These are phyloP conservation scores for Anthopleura xanthogrammica DNA, from an alignment of 92 coral and sea anemone species.

Conservation along the genomic window DNA sequence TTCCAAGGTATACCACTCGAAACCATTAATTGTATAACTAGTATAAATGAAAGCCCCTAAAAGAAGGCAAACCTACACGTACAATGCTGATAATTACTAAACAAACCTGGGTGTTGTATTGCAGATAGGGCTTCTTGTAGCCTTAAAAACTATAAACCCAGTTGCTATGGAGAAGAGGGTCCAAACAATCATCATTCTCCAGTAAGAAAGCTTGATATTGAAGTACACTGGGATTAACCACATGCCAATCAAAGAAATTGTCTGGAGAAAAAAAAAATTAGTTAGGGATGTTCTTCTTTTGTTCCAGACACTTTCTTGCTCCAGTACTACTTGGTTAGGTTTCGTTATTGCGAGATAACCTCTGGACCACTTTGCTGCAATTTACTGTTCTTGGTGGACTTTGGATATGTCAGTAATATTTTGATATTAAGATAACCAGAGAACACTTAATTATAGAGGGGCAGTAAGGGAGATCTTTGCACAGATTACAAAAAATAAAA, in stretches of 20 bases:
- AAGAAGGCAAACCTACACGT: neutral
- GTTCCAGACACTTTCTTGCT: neutral
- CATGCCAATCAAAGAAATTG: slow-evolving; percentile 91
- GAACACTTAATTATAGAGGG: too few species aligned
- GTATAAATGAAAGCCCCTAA: too few species aligned
- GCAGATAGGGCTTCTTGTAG: slow-evolving; percentile 85
- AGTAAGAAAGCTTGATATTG: slow-evolving; percentile 77
- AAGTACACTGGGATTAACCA: slow-evolving; percentile 97
- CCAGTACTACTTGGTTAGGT: too few species aligned
- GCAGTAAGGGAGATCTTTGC: too few species aligned
- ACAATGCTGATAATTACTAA: neutral
- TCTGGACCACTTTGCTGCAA: too few species aligned
- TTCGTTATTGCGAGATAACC: too few species aligned
- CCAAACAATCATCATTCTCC: slow-evolving; percentile 94
- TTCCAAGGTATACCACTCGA: too few species aligned
- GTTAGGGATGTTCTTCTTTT: neutral
- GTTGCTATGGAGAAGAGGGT: slow-evolving; percentile 75
- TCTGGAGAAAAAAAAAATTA: slow-evolving; percentile 48
- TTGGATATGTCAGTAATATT: too few species aligned
- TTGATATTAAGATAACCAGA: too few species aligned
- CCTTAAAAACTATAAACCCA: slow-evolving; percentile 83
- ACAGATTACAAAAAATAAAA: too few species aligned
- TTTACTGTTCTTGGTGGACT: too few species aligned
- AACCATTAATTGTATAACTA: too few species aligned
- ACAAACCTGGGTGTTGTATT: slow-evolving; percentile 92